A percentile compares a stretch with the other conserved stretches of the same genome.
Conservation (phyloP, 2,888 invertebrate genomes). For the Selenia dentaria region DNA sequence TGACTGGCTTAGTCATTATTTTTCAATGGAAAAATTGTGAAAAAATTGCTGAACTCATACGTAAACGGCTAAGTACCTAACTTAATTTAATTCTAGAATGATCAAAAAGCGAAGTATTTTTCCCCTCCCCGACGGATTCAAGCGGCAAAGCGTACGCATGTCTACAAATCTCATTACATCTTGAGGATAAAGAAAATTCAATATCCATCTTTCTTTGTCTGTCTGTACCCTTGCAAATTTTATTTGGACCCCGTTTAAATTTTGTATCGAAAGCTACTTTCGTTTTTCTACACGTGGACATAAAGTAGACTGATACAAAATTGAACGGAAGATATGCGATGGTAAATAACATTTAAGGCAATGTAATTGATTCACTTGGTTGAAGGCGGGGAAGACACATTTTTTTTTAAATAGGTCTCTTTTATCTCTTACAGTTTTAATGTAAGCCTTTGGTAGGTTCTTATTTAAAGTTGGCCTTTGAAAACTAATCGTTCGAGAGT, state of each 20-base stretch:
- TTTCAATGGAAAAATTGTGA: too few species aligned
- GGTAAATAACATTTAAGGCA: too few species aligned
- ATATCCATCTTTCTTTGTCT: slow-evolving; percentile 64
- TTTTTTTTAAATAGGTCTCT: too few species aligned
- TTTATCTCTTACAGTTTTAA: too few species aligned
- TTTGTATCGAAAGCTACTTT: slow-evolving; percentile 35
- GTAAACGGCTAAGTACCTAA: too few species aligned
- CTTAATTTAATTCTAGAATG: slow-evolving; percentile 42
- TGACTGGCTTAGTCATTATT: too few species aligned
- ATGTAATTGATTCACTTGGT: too few species aligned
- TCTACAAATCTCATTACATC: slow-evolving; percentile 73
- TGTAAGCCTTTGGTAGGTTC: background rate
- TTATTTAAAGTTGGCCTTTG: background rate
- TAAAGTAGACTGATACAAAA: slow-evolving; percentile 2
- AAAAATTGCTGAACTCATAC: too few species aligned
- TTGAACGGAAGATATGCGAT: background rate
- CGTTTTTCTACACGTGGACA: slow-evolving; percentile 20
- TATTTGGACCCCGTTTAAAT: slow-evolving; percentile 51
- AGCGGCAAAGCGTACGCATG: slow-evolving; percentile 61
- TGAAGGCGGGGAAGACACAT: too few species aligned
- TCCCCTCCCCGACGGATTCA: slow-evolving; percentile 46
- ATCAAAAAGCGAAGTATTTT: slow-evolving; percentile 63
- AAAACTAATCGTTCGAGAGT: slow-evolving; percentile 2
- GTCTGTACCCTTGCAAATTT: slow-evolving; percentile 54
- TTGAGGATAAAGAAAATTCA: slow-evolving; percentile 71